Base-by-base conservation (phyloP, 2,888 invertebrate genomes). In the Drepanosiphum platanoidis region DNA sequence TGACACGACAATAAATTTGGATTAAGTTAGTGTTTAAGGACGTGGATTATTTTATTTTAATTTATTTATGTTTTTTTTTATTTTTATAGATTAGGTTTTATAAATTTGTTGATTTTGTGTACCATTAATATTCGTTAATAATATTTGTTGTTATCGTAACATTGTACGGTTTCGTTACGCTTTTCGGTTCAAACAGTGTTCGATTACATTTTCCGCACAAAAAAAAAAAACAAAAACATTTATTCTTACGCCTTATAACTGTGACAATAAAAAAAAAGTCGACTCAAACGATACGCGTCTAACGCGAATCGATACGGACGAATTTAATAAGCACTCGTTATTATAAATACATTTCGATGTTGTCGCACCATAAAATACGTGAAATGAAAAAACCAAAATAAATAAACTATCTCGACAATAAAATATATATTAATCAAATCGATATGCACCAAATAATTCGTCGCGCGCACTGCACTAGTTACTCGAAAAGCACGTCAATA, bases 281-380 rank as follows among this genome's bases (percentile, higher is more conserved):
- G 42, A 71, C 18, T 39, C 13, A 3, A 30, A 70, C 27, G 27
- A 80, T 58, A 80, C n/a, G n/a, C n/a, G 27, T 80, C 9, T 15
- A 36, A 30, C n/a, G n/a, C n/a, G 8, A 80, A n/a, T 42, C 79
- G n/a, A n/a, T 71, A 71, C 58, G 36, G 58, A 81, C 81, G 81
- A 82, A 82, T 82, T 82, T 82, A 82, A 72, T 32, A 3, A 30
- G 82, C 82, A 82, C 82, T 82, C 82, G 82, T 82, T 82, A 82
- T 32, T 52, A 46, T 11, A 15, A 1, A 15, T 18, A 15, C 46
- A 46, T 1, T 46, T 15, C 3, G 15, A 46, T 15, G 46, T 46
- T 46, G 52, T n/a, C 8, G 22, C 30, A 46, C 42, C 18, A 66
- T n/a, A 66, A 13, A 15, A 66, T n/a, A n/a, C n/a, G n/a, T n/a